Evolutionary conservation across 2,797 vertebrate species (phyloP).

Genomic region (Cyclura pinguis): DNA sequence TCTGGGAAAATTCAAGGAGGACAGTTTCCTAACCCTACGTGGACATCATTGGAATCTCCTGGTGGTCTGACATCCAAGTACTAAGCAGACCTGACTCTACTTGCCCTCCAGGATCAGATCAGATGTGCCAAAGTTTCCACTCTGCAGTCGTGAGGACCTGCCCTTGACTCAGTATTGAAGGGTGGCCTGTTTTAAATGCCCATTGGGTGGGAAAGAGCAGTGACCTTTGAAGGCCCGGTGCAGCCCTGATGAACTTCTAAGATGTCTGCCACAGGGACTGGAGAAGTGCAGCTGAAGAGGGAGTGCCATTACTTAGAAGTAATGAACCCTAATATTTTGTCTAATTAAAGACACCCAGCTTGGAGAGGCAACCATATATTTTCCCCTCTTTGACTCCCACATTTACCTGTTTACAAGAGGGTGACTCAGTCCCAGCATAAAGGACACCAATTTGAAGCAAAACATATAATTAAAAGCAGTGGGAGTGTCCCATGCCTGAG

Average conservation of each 20-base stretch:
- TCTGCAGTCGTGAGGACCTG: conserved; percentile 37
- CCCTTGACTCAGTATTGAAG: neutral
- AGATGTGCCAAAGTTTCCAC: rapidly evolving
- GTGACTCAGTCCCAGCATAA: conserved; percentile 76
- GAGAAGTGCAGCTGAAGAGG: neutral
- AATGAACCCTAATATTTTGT: conserved; percentile 58
- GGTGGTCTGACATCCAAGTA: no score
- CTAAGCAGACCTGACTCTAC: no score
- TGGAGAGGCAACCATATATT: conserved; percentile 71
- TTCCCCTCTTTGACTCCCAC: conserved; percentile 74
- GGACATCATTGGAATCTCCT: no score
- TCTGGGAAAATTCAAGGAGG: no score
- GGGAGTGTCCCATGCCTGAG: conserved; percentile 74
- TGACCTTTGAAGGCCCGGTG: neutral
- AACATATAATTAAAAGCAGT: conserved; percentile 79
- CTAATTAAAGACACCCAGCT: conserved; percentile 78
- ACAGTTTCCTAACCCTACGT: neutral
- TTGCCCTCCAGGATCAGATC: no score
- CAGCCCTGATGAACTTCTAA: neutral
- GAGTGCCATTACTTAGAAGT: conserved; percentile 48
- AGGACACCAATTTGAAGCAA: conserved; percentile 77
- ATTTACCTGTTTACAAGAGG: conserved; percentile 77
- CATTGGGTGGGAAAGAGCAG: neutral
- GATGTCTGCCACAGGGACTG: neutral
- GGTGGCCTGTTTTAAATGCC: rapidly evolving